Percentiles rank a stretch among this genome's conserved stretches.
These are phyloP conservation scores for Scelioninae gen. 1 DNA, from an alignment of 2,888 invertebrate species.

Conservation along the genomic window DNA sequence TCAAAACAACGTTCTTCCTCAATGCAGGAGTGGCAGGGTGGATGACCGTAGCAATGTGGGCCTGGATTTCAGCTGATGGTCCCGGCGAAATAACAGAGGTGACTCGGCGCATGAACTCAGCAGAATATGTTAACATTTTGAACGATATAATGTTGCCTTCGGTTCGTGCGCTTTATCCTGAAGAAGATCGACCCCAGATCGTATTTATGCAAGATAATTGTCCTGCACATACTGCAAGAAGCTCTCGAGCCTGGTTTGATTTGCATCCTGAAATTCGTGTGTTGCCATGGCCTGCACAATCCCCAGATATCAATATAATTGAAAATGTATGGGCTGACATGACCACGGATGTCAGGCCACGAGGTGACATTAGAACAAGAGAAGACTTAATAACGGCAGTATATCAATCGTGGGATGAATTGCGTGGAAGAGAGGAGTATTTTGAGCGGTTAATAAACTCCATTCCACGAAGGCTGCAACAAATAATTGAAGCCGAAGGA, in stretches of 20 bases:
- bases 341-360: neutral
- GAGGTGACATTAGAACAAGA: conserved; percentile 9
- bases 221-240: too few relatives aligned
- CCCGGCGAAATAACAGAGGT: conserved; percentile 1
- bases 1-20: conserved; percentile 11
- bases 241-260: conserved; percentile 69
- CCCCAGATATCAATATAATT: conserved; percentile 71
- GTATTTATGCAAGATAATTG: conserved; percentile 69
- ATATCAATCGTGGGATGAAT: neutral
- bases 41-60: conserved; percentile 7
- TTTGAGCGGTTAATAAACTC: neutral
- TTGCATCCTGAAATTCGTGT: conserved; percentile 59
- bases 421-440: neutral
- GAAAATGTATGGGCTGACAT: conserved; percentile 72
- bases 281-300: conserved; percentile 66
- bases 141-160: conserved; percentile 35
- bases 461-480: neutral
- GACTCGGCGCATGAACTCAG: conserved; percentile 17
- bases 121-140: conserved; percentile 27
- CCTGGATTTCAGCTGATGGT: conserved; percentile 17
- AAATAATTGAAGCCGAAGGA: neutral
- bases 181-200: conserved; percentile 30
- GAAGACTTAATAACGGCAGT: neutral
- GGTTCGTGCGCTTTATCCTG: conserved; percentile 13
- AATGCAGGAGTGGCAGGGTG: conserved; percentile 7